These are phyloP conservation scores for Eurypyga helias DNA, from an alignment of 2,113 vertebrate species.

Conservation along the genomic window DNA sequence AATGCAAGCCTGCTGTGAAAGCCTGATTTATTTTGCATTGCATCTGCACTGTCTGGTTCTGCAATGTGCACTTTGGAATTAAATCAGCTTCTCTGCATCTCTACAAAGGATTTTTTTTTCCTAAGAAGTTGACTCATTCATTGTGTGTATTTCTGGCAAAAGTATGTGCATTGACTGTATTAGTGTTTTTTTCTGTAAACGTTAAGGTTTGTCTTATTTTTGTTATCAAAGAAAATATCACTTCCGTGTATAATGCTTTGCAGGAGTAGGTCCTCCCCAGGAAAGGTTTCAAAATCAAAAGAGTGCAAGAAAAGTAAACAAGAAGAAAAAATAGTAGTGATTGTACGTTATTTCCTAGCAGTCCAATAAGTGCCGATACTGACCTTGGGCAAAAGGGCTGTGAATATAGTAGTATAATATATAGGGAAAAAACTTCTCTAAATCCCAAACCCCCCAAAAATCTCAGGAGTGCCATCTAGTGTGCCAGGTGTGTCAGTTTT, in stretches of 20 bases:
- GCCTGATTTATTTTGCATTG: conserved; percentile 37
- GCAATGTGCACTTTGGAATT: background rate
- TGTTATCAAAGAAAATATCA: background rate
- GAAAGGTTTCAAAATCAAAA: background rate
- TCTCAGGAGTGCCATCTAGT: conserved; percentile 77
- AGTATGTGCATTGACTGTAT: background rate
- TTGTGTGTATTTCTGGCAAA: background rate
- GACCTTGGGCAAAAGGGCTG: background rate
- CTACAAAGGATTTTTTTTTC: background rate
- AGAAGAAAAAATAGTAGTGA: background rate
- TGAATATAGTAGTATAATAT: background rate
- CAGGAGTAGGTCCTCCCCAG: background rate
- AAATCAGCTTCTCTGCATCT: conserved; percentile 23
- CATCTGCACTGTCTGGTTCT: conserved; percentile 8
- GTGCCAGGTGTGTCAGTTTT: background rate
- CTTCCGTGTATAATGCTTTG: background rate
- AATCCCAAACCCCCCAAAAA: background rate
- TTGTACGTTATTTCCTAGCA: background rate
- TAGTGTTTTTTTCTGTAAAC: background rate
- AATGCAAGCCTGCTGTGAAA: conserved; percentile 48
- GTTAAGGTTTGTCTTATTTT: background rate
- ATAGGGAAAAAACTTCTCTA: background rate
- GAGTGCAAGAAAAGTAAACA: background rate
- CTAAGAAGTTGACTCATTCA: background rate
- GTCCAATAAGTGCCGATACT: background rate